These are phyloP conservation scores for Antheraea mylitta DNA, from an alignment of 1,140 invertebrate genomes.

Conservation along the genomic window DNA sequence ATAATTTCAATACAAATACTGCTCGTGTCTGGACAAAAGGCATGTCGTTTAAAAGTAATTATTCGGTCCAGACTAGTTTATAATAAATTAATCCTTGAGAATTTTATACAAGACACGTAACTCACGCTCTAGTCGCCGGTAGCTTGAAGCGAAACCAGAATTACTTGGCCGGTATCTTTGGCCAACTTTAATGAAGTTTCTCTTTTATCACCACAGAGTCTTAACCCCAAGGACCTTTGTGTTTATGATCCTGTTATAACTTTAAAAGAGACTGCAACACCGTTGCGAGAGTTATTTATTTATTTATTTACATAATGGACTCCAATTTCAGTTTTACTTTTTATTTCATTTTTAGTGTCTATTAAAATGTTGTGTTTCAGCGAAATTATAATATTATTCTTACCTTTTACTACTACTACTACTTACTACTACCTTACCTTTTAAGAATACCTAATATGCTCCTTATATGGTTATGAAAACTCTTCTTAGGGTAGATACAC, in stretches of 20 bases:
- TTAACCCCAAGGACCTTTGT: conserved; percentile 61
- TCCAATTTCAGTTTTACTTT: not conserved
- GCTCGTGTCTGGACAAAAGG: not conserved
- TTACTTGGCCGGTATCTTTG: conserved; percentile 50
- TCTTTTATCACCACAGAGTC: conserved; percentile 57
- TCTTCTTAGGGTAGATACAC: too few species aligned
- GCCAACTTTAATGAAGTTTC: conserved; percentile 67
- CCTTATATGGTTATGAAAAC: too few species aligned
- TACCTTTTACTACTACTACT: too few species aligned
- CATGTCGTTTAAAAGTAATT: not conserved
- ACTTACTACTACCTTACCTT: too few species aligned
- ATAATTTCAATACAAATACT: too few species aligned
- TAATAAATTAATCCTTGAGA: conserved; percentile 9
- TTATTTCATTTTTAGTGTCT: not conserved
- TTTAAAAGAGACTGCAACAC: conserved; percentile 54
- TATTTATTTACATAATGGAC: conserved; percentile 31
- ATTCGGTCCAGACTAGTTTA: not conserved
- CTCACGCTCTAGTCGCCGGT: conserved; percentile 22
- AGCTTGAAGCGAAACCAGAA: conserved; percentile 29
- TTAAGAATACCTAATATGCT: too few species aligned
- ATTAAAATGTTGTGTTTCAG: not conserved
- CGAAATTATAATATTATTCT: too few species aligned
- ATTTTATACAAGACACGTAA: conserved; percentile 23
- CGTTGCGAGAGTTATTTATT: conserved; percentile 35
- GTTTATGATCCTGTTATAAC: conserved; percentile 67